Conservation (phyloP, 2,113 vertebrate genomes). For the Toxotes jaculatrix region DNA sequence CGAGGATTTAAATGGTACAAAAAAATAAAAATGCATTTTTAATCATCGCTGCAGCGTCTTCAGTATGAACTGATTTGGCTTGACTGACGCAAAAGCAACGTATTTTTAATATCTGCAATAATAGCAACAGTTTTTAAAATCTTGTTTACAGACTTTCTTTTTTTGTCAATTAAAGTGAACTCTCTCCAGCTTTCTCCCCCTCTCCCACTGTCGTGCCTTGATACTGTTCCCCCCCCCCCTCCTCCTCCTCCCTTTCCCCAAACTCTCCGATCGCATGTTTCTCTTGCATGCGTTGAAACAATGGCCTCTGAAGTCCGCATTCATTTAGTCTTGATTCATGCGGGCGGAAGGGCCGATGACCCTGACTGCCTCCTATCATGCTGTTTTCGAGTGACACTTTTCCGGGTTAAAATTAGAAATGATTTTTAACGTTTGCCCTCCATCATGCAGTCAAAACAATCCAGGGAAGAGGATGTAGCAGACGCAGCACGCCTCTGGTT, state of each 20-base stretch:
- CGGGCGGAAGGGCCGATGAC: conserved; percentile 81
- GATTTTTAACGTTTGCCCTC: conserved; percentile 80
- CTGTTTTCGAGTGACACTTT: conserved; percentile 87
- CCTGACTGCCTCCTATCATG: conserved; percentile 81
- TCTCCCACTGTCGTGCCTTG: background rate
- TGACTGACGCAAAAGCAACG: background rate
- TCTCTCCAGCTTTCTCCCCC: background rate
- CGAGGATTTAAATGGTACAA: background rate
- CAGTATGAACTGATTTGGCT: background rate
- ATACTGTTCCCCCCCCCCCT: background rate
- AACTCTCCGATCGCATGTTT: conserved; percentile 48
- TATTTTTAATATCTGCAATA: background rate
- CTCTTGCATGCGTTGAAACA: conserved; percentile 67
- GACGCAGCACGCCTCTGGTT: conserved; percentile 76
- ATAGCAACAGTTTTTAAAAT: background rate
- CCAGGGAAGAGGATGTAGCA: conserved; percentile 86
- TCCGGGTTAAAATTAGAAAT: conserved; percentile 88
- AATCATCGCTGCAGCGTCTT: background rate
- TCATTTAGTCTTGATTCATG: conserved; percentile 78
- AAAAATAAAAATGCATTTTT: background rate
- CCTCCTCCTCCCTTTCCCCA: background rate
- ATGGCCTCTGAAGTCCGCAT: conserved; percentile 74
- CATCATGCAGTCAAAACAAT: conserved; percentile 87
- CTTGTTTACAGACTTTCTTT: background rate
- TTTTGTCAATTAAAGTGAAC: conserved; percentile 2